Evolutionary conservation across 2,888 invertebrate species (phyloP).

Genomic region (Osmoderma eremita): DNA sequence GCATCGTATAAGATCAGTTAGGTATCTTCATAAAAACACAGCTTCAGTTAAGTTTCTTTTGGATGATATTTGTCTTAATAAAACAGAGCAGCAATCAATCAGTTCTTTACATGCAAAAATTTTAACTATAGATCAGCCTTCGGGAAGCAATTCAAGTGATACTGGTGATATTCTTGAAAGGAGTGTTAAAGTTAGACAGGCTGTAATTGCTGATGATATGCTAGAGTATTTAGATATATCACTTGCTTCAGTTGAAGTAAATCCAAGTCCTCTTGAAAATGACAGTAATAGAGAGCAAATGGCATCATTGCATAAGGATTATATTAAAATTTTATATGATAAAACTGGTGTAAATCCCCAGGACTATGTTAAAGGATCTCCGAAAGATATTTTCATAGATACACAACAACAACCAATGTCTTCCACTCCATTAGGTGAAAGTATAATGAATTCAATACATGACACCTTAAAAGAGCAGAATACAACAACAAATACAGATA

Average conservation of each 20-base stretch:
- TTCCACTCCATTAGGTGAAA: conserved; percentile 35
- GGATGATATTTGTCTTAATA: conserved; percentile 66
- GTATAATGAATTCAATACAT: conserved; percentile 21
- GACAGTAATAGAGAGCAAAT: conserved; percentile 20
- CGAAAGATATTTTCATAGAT: neutral
- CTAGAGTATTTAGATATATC: conserved; percentile 43
- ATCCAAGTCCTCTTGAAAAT: neutral
- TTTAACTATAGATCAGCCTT: conserved; percentile 18
- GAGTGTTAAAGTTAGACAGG: conserved; percentile 51
- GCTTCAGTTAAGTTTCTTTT: conserved; percentile 67
- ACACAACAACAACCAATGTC: conserved; percentile 32
- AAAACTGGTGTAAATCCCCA: conserved; percentile 31
- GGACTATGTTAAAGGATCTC: conserved; percentile 23
- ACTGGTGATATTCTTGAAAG: conserved; percentile 41
- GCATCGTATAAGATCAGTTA: conserved; percentile 67
- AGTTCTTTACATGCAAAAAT: conserved; percentile 60
- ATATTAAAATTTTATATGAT: conserved; percentile 38
- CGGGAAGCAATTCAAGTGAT: conserved; percentile 11
- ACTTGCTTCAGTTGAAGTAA: neutral
- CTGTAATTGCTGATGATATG: conserved; percentile 50
- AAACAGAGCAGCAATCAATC: conserved; percentile 65
- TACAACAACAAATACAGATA: neutral
- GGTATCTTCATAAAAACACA: conserved; percentile 69
- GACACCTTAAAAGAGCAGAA: neutral
- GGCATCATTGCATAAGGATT: conserved; percentile 23